These are phyloP conservation scores for Cephus spinipes DNA, from an alignment of 2,888 invertebrate genomes.

Conservation along the genomic window DNA sequence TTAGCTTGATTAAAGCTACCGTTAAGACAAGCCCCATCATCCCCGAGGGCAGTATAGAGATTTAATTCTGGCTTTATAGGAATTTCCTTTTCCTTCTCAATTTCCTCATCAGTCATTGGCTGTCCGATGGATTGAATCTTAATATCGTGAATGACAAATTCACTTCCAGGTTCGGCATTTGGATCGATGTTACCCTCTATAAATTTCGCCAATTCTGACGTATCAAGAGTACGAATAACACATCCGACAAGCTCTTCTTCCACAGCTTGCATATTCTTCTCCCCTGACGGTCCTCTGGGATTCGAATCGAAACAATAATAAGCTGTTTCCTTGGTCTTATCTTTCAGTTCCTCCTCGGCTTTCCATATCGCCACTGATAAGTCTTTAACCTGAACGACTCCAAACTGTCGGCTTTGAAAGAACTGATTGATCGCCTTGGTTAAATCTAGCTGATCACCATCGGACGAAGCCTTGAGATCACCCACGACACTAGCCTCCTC, in stretches of 20 bases:
- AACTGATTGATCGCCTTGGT: slow-evolving; percentile 57
- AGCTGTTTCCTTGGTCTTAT: slow-evolving; percentile 36
- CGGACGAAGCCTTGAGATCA: slow-evolving; percentile 51
- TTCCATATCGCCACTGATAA: slow-evolving; percentile 65
- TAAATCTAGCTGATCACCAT: slow-evolving; percentile 53
- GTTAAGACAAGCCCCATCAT: slow-evolving; percentile 58
- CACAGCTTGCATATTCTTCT: slow-evolving; percentile 16
- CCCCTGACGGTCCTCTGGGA: slow-evolving; percentile 56
- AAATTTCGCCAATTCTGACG: slow-evolving; percentile 56
- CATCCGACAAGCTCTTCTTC: slow-evolving; percentile 54
- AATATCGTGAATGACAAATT: slow-evolving; percentile 51
- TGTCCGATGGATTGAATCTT: slow-evolving; percentile 40
- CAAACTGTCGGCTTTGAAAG: slow-evolving; percentile 58
- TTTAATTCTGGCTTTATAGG: slow-evolving; percentile 63
- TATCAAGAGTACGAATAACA: slow-evolving; percentile 56
- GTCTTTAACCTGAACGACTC: slow-evolving; percentile 62
- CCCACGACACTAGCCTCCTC: slow-evolving; percentile 58
- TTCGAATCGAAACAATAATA: slow-evolving; percentile 68
- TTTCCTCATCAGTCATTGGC: slow-evolving; percentile 53
- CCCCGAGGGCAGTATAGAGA: slow-evolving; percentile 61
- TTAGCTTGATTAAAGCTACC: slow-evolving; percentile 58
- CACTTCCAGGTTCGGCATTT: slow-evolving; percentile 27
- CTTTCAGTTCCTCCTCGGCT: slow-evolving; percentile 49
- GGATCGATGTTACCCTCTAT: slow-evolving; percentile 58
- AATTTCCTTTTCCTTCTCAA: slow-evolving; percentile 48